phyloP scores from a whole-genome alignment of 1,140 invertebrate species.

The Solenopsis invicta region DNA sequence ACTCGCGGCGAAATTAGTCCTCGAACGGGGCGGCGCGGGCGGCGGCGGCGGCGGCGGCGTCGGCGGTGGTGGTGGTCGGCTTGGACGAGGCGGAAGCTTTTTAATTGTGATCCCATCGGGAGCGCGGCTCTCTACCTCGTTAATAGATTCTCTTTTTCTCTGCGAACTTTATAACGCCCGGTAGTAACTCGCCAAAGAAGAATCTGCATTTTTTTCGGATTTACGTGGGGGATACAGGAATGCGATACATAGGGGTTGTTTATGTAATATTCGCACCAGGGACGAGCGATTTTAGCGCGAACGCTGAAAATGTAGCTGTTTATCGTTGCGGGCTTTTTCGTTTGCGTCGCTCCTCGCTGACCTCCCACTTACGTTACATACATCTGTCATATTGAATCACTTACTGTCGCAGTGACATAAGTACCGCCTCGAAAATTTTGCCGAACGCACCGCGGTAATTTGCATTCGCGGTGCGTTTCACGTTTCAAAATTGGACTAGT shows the following conservation, averaged over 20 bases:
- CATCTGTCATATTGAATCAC: background rate
- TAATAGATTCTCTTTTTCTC: constrained; percentile 69
- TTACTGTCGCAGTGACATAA: background rate
- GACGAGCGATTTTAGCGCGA: background rate
- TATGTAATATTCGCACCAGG: constrained; percentile 1
- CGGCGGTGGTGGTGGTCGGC: constrained; percentile 8
- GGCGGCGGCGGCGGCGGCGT: constrained; percentile 14
- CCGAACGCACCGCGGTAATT: background rate
- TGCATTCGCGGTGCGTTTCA: background rate
- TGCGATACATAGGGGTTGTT: constrained; percentile 31
- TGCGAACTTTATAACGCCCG: constrained; percentile 62
- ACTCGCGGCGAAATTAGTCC: constrained; percentile 70
- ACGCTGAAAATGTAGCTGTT: constrained; percentile 8
- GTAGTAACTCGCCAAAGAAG: constrained; percentile 57
- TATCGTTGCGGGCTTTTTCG: background rate
- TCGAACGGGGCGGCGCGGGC: constrained; percentile 59
- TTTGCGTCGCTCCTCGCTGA: background rate
- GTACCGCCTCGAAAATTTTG: background rate
- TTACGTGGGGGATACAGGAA: constrained; percentile 45
- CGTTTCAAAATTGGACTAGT: constrained; percentile 24
- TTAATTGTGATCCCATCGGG: constrained; percentile 74
- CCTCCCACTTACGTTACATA: background rate
- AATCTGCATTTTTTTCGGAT: constrained; percentile 63
- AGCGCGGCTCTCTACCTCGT: constrained; percentile 69
- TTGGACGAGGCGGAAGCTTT: constrained; percentile 61